Base-by-base conservation (phyloP, 1,140 invertebrate genomes). In the Drosophila carrolli region DNA sequence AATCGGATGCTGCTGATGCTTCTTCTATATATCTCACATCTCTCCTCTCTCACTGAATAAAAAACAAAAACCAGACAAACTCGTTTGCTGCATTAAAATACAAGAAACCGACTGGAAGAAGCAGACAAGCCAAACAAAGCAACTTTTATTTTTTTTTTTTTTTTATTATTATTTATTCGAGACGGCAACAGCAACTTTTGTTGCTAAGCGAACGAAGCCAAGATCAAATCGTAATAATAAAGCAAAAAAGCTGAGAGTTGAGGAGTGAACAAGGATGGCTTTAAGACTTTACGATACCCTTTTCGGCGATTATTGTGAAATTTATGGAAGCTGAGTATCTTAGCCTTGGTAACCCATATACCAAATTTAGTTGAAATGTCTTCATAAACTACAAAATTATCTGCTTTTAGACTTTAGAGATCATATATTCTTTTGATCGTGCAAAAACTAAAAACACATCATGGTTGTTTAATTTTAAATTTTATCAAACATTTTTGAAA, bases 181-280 rank as follows among this genome's bases (percentile, higher is more conserved):
- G 63, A 37, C 66, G 51, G 27, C 55, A 32, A 19, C 35, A 41
- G 65, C 54, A 78, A 78, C 75, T 78, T 81, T 89, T 84, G 84
- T 89, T 89, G 84, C 84, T 80, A 89, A 84, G 83, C 83, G 54
- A 75, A 40, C 74, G 56, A 54, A 66, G 58, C 71, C 83, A 82
- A 88, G 78, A 88, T 89, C 83, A 88, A 83, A 88, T 55, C 56
- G 55, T 50, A 70, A 68, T 60, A 82, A 53, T 46, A 66, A 65
- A 71, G 32, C 19, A 19, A 51, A n/a, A 56, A 51, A 68, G 29
- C 62, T 58, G 62, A 38, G 23, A 62, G 37, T 19, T 32, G n/a
- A 37, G n/a, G 11, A 43, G 37, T 40, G 23, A 11, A 9, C 19
- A 27, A n/a, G 27, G 27, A 9, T 10, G 44, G 44, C 44, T 6